phyloP scores from a whole-genome alignment of 2,113 vertebrate genomes.

The Dromaius novaehollandiae region DNA sequence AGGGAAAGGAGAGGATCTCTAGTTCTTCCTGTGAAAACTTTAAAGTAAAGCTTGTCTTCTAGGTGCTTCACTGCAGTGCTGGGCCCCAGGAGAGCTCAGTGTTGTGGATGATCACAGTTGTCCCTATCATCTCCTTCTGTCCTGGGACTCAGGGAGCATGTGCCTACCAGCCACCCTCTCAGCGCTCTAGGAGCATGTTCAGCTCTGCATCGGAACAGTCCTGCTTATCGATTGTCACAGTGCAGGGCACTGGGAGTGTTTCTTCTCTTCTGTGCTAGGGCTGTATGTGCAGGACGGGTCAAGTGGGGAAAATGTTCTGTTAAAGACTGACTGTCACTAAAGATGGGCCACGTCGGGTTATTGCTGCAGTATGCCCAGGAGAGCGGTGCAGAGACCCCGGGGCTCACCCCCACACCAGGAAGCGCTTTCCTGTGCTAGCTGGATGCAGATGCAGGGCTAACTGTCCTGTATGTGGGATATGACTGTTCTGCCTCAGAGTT shows the following conservation, averaged over 20 bases:
- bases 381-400: not conserved
- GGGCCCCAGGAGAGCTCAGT: not conserved
- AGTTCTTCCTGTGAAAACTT: not conserved
- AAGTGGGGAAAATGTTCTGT: not conserved
- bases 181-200: not conserved
- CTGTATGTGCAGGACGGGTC: not conserved
- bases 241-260: not conserved
- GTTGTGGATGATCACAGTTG: not conserved
- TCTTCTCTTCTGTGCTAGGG: not conserved
- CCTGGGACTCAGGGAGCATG: not conserved
- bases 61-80: not conserved
- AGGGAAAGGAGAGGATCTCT: not conserved
- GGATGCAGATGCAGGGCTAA: too few relatives aligned
- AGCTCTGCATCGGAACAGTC: not conserved
- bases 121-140: not conserved
- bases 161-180: not conserved
- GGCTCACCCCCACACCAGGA: not conserved
- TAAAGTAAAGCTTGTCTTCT: not conserved
- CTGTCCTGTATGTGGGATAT: not conserved
- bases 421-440: not conserved
- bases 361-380: not conserved
- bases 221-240: not conserved
- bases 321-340: not conserved
- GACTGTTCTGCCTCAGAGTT: not conserved
- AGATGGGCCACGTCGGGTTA: not conserved